phyloP scores from a whole-genome alignment of 2,888 invertebrate species.

The Ptychoptera albimana region DNA sequence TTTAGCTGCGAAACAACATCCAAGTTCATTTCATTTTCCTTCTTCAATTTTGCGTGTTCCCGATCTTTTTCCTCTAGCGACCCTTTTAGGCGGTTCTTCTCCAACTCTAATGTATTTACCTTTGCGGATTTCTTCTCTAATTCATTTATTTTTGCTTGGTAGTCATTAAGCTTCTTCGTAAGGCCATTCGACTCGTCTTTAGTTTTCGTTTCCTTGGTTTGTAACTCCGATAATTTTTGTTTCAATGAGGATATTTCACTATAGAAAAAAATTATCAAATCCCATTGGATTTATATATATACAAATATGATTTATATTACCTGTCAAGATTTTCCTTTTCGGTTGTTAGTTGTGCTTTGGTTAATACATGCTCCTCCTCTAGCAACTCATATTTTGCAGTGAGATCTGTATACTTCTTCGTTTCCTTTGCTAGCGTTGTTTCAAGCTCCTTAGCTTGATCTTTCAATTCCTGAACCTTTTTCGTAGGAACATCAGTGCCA shows the following conservation, averaged over 20 bases:
- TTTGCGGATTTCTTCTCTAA: slow-evolving; percentile 22
- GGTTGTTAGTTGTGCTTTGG: slow-evolving; percentile 63
- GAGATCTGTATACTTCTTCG: slow-evolving; percentile 61
- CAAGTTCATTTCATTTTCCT: slow-evolving; percentile 47
- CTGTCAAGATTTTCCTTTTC: slow-evolving; percentile 64
- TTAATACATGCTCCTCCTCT: slow-evolving; percentile 70
- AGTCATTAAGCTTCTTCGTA: slow-evolving; percentile 20
- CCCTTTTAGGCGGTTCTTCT: slow-evolving; percentile 50
- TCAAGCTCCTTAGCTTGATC: slow-evolving; percentile 43
- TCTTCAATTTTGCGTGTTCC: slow-evolving; percentile 51
- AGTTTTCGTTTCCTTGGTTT: slow-evolving; percentile 13
- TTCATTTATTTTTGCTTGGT: slow-evolving; percentile 22
- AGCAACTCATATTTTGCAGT: slow-evolving; percentile 69
- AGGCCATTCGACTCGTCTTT: slow-evolving; percentile 24
- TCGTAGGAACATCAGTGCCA: slow-evolving; percentile 22
- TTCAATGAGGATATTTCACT: slow-evolving; percentile 20
- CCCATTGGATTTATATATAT: not conserved
- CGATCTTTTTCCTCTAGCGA: slow-evolving; percentile 57
- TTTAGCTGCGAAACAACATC: slow-evolving; percentile 59
- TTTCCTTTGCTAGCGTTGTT: slow-evolving; percentile 45
- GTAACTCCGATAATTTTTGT: slow-evolving; percentile 21
- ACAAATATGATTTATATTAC: slow-evolving; percentile 28
- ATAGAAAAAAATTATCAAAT: not conserved
- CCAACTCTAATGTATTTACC: slow-evolving; percentile 34
- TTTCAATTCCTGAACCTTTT: slow-evolving; percentile 1